Evolutionary conservation across 2,888 invertebrate species (phyloP), one percentile per base, ranked within the genome.

Genomic region (Coelopa pilipes): DNA sequence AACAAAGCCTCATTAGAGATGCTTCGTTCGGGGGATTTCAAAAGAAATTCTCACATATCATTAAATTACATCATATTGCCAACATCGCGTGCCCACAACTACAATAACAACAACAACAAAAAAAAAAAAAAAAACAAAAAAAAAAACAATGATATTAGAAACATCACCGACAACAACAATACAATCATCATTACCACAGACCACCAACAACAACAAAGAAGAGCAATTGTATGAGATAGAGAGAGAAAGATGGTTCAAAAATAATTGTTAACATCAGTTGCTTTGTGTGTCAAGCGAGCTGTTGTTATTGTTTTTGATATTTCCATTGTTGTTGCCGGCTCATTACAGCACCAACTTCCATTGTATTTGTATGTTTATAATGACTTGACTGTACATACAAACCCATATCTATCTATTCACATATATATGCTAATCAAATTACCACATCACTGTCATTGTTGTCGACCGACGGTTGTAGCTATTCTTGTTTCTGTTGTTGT

Each of bases 361-460:
- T 34, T 34, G 34, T 34, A 60, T 24, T 34, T 60, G 7, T 11
- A 34, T 60, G 7, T 19, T 21, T 60, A 34, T 60, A 11, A 34
- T 60, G 34, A 15, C 19, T 10, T 60, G 34, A 15, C 19, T 10
- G 12, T 21, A n/a, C 24, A 24, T 24, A 11, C 57, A 60, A 60
- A 11, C 21, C 24, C 10, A 24, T 60, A 11, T n/a, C 60, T 34
- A 34, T 60, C 60, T 34, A 34, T 60, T 60, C 60, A 60, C 34
- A 60, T 24, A n/a, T 60, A 34, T 24, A 60, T 60, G 60, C 60
- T 60, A 60, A 60, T 60, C 60, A 60, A 60, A 60, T 60, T 24
- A 60, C 34, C 60, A 60, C 11, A 60, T 60, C 15, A 60, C 34
- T 34, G 34, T 34, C 34, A 34, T 34, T 34, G 34, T 34, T 34